These are phyloP conservation scores for Microctonus brassicae DNA, from an alignment of 2,888 invertebrate species.

Conservation along the genomic window DNA sequence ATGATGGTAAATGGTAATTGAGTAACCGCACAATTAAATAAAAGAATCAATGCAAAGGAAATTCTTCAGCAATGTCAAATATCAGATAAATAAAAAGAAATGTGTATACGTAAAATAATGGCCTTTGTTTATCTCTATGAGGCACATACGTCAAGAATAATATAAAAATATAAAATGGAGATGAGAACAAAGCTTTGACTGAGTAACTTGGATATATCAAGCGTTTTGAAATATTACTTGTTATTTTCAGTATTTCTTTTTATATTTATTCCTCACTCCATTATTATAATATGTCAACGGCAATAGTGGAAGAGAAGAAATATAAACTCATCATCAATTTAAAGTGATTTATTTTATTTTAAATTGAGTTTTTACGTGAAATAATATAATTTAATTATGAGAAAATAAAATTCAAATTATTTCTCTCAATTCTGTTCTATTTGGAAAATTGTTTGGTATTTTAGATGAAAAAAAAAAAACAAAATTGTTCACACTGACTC, in stretches of 20 bases:
- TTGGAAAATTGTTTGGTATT: too few species aligned
- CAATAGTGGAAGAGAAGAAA: background rate
- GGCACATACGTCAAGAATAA: too few species aligned
- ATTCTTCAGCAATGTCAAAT: background rate
- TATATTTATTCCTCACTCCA: background rate
- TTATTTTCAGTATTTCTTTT: background rate
- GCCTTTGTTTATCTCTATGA: background rate
- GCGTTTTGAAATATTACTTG: too few species aligned
- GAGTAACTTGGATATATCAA: background rate
- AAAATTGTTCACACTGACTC: background rate
- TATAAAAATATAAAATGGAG: background rate
- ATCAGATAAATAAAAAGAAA: background rate
- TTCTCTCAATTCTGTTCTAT: too few species aligned
- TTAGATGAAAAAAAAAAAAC: background rate
- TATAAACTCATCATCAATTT: background rate
- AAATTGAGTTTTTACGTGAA: too few species aligned
- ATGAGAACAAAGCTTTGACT: background rate
- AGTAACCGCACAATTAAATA: background rate
- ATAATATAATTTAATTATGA: too few species aligned
- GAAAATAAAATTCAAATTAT: too few species aligned
- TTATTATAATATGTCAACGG: background rate
- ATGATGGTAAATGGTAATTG: background rate
- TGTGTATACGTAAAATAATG: background rate
- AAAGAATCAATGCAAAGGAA: background rate
- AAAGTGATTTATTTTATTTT: too few species aligned